These are phyloP conservation scores for Gandaritis pyraliata DNA, from an alignment of 2,888 invertebrate genomes.

Conservation along the genomic window DNA sequence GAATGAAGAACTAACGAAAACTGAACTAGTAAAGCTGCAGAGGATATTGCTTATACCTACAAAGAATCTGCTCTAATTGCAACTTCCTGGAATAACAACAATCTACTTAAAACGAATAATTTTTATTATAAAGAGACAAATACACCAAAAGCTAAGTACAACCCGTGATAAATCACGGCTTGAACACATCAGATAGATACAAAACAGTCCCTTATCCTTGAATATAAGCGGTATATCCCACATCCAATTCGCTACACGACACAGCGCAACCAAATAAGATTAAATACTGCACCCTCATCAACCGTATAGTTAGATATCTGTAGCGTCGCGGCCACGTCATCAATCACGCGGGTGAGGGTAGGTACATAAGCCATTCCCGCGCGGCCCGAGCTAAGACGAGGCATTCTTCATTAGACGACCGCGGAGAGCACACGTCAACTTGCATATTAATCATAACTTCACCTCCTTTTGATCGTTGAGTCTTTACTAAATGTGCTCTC, in stretches of 20 bases:
- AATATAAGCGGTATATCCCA: slow-evolving; percentile 17
- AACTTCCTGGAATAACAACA: too few relatives aligned
- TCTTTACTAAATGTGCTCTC: slow-evolving; percentile 47
- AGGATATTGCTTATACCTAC: too few relatives aligned
- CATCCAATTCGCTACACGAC: slow-evolving; percentile 33
- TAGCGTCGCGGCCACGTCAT: slow-evolving; percentile 70
- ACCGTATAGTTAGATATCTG: slow-evolving; percentile 51
- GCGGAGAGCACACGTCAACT: slow-evolving; percentile 59
- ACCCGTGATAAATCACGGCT: slow-evolving; percentile 12
- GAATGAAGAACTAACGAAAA: too few relatives aligned
- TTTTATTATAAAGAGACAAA: not conserved
- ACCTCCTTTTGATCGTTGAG: slow-evolving; percentile 48
- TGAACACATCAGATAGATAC: not conserved
- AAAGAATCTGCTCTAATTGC: too few relatives aligned
- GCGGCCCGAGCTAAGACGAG: slow-evolving; percentile 53
- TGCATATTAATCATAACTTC: slow-evolving; percentile 67
- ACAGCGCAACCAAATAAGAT: slow-evolving; percentile 57
- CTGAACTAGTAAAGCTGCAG: too few relatives aligned
- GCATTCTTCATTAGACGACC: slow-evolving; percentile 70
- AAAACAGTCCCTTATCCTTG: not conserved
- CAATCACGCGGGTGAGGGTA: slow-evolving; percentile 64
- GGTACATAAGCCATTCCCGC: slow-evolving; percentile 58
- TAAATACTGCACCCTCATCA: slow-evolving; percentile 71
- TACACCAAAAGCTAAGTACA: not conserved
- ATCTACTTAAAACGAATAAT: too few relatives aligned